phyloP scores from a whole-genome alignment of 2,113 vertebrate genomes.

The Ginglymostoma cirratum region DNA sequence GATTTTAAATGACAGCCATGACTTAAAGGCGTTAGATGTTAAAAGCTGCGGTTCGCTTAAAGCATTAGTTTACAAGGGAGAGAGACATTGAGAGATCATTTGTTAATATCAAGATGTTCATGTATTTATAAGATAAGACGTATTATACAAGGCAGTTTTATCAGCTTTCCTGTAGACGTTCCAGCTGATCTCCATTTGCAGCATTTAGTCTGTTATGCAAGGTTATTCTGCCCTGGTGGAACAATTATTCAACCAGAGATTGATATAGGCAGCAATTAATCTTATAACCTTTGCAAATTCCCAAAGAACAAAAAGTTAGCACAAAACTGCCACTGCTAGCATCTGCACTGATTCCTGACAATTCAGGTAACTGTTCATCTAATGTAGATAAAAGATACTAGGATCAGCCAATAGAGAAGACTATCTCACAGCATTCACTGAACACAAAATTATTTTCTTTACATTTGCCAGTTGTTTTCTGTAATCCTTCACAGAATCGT shows the following conservation, averaged over 20 bases:
- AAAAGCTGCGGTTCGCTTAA: neutral
- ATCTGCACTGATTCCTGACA: neutral
- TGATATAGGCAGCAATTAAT: slow-evolving; percentile 26
- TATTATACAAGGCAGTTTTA: neutral
- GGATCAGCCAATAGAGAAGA: neutral
- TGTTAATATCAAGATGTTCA: neutral
- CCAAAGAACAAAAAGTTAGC: slow-evolving; percentile 10
- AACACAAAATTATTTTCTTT: neutral
- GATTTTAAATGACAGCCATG: neutral
- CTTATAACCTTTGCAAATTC: neutral
- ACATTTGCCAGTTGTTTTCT: neutral
- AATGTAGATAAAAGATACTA: neutral
- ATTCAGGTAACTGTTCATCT: neutral
- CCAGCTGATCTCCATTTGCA: neutral
- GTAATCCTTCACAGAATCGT: neutral
- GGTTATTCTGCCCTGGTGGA: neutral
- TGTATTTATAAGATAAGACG: neutral
- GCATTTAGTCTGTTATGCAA: neutral
- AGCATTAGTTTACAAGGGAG: neutral
- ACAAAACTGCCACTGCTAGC: neutral
- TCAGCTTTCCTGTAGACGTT: neutral
- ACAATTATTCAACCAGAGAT: slow-evolving; percentile 19
- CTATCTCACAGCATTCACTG: neutral
- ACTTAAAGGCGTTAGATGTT: neutral
- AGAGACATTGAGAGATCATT: neutral